Percentiles rank a stretch among this genome's conserved stretches.
Evolutionary conservation across 2,888 invertebrate genomes (phyloP).

Genomic region (Oeneis ivallda): DNA sequence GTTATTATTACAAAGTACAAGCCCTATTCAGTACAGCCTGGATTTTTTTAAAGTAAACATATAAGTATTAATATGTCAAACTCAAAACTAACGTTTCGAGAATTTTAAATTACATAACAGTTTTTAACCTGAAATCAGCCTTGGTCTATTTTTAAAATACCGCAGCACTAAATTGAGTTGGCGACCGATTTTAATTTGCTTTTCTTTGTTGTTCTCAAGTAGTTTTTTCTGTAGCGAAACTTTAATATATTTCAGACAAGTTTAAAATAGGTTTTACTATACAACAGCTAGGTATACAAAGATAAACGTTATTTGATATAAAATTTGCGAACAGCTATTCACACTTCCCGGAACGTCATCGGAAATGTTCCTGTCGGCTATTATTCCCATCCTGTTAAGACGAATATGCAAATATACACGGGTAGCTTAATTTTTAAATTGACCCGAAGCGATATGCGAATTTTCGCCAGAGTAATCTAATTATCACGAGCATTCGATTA

Average conservation of each 20-base stretch:
- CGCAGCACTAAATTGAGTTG: neutral
- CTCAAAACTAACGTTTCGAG: too few species aligned
- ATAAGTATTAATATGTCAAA: too few species aligned
- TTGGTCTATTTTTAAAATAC: conserved; percentile 14
- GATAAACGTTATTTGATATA: too few species aligned
- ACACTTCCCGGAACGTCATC: neutral
- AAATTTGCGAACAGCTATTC: neutral
- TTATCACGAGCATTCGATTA: conserved; percentile 19
- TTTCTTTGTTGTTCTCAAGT: conserved; percentile 3
- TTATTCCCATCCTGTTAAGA: conserved; percentile 30
- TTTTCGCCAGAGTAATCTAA: conserved; percentile 29
- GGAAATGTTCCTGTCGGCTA: conserved; percentile 14
- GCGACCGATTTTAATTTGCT: conserved; percentile 3
- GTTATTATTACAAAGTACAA: too few species aligned
- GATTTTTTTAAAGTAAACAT: too few species aligned
- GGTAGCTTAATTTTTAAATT: conserved; percentile 32
- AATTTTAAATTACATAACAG: neutral
- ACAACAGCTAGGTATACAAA: too few species aligned
- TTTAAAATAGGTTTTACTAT: too few species aligned
- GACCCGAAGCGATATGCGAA: conserved; percentile 33
- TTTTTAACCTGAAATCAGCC: conserved; percentile 8
- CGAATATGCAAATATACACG: conserved; percentile 32
- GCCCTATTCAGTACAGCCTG: too few species aligned
- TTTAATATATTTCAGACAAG: too few species aligned
- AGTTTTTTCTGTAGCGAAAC: neutral